Evolutionary conservation across 2,797 vertebrate genomes (phyloP).

Genomic region (Poecile montanus): DNA sequence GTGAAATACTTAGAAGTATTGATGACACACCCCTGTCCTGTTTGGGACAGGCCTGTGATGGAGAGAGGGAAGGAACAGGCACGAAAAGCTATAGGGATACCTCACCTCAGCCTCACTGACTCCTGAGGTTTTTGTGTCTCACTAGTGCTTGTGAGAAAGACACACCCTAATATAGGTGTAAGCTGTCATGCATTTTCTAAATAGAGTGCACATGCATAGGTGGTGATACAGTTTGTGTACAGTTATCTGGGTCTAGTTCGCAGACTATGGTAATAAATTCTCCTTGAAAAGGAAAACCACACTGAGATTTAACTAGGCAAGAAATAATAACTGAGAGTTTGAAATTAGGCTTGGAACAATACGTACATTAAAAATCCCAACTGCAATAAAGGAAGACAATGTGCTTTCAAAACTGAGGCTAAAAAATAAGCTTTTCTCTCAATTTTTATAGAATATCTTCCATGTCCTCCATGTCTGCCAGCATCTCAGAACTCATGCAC

Average conservation of each 20-base stretch:
- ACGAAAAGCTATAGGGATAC: background rate
- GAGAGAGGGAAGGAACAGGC: background rate
- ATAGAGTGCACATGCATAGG: background rate
- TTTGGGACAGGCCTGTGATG: background rate
- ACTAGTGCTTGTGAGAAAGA: background rate
- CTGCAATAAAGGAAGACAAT: background rate
- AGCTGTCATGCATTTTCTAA: background rate
- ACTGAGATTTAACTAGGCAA: background rate
- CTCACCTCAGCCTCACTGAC: background rate
- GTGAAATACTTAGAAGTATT: background rate
- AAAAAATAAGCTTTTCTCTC: background rate
- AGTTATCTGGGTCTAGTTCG: background rate
- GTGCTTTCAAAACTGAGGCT: background rate
- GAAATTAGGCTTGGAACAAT: background rate
- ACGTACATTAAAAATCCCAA: background rate
- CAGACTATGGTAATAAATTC: background rate
- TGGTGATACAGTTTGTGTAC: background rate
- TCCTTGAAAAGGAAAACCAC: background rate
- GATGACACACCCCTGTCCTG: background rate
- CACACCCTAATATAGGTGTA: background rate
- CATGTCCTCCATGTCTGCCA: background rate
- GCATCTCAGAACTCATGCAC: background rate
- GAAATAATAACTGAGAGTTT: background rate
- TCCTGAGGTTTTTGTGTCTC: background rate
- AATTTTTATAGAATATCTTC: background rate